Base-by-base conservation (phyloP, 2,888 invertebrate species). In the Ennomos erosarius region DNA sequence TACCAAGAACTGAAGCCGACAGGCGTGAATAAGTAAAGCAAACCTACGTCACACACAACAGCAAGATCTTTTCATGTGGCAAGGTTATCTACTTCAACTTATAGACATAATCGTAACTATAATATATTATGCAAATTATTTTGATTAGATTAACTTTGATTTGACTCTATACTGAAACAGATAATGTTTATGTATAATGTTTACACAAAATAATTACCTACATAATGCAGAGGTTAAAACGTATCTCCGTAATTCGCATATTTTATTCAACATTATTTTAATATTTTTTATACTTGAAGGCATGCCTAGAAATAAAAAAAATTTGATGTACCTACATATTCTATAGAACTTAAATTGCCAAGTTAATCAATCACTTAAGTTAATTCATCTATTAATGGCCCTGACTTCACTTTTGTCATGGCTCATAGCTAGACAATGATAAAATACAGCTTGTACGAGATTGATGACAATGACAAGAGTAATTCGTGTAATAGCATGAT, bases 101-200 rank as follows among this genome's bases (percentile, higher is more conserved):
- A 26, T 6, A 26, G 26, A 26, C 54, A 34, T 46, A 39, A 5
- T 26, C n/a, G 43, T 48, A 37, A 10, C 34, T 26, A 26, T 26
- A 26, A 4, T 26, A 4, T 11, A 33, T 33, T 39, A 40, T 58
- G 54, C 62, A 64, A 26, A 26, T 26, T 58, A 50, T 59, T 63
- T 67, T 65, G 76, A 80, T 80, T 82, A 76, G 67, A 55, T 65
- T 74, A 79, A 82, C 79, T 79, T 81, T 82, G 79, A 80, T 81
- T 80, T 76, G 76, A 80, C 78, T 76, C 63, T 58, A 71, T 65
- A 51, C 26, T 26, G 1, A 26, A 6, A 68, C 55, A 66, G 69
- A 67, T 60, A 69, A 71, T 72, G 65, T 67, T 13, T 48, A 55
- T 12, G 13, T 26, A 50, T 13, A 35, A 49, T 13, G 36, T 33